Evolutionary conservation across 2,113 vertebrate genomes (phyloP).

Genomic region (Coturnix japonica): DNA sequence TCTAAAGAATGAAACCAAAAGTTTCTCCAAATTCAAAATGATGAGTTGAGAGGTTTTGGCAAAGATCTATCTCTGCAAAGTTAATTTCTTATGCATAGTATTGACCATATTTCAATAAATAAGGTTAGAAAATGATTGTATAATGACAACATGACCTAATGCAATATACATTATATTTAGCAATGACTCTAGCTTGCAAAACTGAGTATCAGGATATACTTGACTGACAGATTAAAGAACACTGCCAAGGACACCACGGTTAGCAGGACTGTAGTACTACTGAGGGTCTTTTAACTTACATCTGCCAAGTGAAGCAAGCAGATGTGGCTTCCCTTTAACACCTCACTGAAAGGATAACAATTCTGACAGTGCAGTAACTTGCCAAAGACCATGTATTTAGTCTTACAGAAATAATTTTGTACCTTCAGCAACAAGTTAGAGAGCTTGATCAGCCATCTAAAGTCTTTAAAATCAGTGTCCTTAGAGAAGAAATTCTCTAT

Average conservation of each 20-base stretch:
- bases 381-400: not conserved
- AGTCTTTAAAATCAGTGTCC: not conserved
- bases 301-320: slow-evolving; percentile 56
- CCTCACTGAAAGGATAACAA: slow-evolving; percentile 38
- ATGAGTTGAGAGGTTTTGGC: not conserved
- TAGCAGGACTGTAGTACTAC: not conserved
- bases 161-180: not conserved
- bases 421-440: slow-evolving; percentile 19
- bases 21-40: not conserved
- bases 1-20: not conserved
- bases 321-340: slow-evolving; percentile 41
- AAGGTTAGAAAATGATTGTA: not conserved
- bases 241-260: not conserved
- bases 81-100: not conserved
- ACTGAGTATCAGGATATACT: not conserved
- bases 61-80: not conserved
- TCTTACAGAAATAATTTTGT: not conserved
- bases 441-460: slow-evolving; percentile 10
- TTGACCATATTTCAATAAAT: not conserved
- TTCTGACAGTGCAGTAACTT: not conserved
- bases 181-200: not conserved
- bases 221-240: not conserved
- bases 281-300: slow-evolving; percentile 49
- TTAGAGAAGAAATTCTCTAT: not conserved
- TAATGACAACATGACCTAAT: not conserved